Conservation (phyloP, 1,140 invertebrate genomes). For the Leptonema lineaticorne region DNA sequence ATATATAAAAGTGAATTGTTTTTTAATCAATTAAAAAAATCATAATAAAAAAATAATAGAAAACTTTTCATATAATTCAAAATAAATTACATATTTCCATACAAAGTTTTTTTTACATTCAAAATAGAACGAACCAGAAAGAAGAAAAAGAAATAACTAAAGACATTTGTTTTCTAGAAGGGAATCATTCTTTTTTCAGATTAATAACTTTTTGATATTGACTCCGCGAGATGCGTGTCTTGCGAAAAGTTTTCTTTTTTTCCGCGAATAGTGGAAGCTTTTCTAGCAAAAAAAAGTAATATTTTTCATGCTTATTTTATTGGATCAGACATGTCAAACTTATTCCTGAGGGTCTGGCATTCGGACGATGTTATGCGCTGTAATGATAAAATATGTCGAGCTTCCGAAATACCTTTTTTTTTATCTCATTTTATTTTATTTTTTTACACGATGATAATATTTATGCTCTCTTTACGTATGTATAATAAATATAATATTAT, state of each 20-base stretch:
- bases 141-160: background rate
- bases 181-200: constrained; percentile 14
- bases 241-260: background rate
- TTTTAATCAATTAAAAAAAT: too few relatives aligned
- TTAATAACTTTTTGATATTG: constrained; percentile 20
- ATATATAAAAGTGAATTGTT: too few relatives aligned
- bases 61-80: too few relatives aligned
- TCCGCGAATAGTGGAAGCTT: background rate
- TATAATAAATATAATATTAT: too few relatives aligned
- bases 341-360: background rate
- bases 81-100: too few relatives aligned
- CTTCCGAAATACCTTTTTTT: too few relatives aligned
- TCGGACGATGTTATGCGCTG: background rate
- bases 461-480: too few relatives aligned
- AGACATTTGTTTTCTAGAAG: background rate
- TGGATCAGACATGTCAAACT: constrained; percentile 16
- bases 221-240: constrained; percentile 12
- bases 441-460: too few relatives aligned
- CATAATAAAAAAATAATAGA: too few relatives aligned
- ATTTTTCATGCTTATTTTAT: constrained; percentile 15
- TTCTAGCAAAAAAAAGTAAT: constrained; percentile 11
- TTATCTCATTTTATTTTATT: too few relatives aligned
- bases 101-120: too few relatives aligned
- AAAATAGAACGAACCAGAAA: too few relatives aligned
- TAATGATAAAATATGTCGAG: constrained; percentile 10